phyloP scores from a whole-genome alignment of 2,113 vertebrate genomes.

The Notarius lentiginosus region DNA sequence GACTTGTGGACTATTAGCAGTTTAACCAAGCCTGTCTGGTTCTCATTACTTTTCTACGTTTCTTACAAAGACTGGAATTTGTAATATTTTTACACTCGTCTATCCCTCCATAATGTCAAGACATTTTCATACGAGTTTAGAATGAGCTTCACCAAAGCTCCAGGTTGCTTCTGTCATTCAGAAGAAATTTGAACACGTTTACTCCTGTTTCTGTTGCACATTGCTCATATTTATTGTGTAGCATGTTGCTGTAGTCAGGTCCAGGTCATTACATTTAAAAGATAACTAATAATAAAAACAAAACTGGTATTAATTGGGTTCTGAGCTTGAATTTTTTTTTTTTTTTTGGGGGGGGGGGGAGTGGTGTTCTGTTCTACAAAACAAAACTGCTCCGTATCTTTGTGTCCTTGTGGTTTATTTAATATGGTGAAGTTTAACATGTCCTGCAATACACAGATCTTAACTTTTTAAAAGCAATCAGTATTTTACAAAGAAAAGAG shows the following conservation, averaged over 20 bases:
- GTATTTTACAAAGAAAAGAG: constrained; percentile 50
- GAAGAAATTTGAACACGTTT: background rate
- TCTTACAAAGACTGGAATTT: constrained; percentile 49
- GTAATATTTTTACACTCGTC: constrained; percentile 4
- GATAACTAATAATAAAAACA: constrained; percentile 70
- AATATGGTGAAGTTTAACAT: constrained; percentile 46
- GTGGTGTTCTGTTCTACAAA: background rate
- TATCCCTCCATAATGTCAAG: background rate
- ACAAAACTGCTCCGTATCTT: background rate
- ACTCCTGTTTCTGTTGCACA: constrained; percentile 3
- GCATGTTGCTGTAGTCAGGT: constrained; percentile 54
- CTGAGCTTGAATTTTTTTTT: background rate
- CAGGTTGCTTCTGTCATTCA: background rate
- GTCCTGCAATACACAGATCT: constrained; percentile 43
- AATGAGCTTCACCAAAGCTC: constrained; percentile 21
- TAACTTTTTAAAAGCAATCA: constrained; percentile 45
- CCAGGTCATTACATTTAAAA: constrained; percentile 62
- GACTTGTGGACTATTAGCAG: background rate
- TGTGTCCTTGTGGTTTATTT: constrained; percentile 48
- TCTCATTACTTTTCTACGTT: constrained; percentile 22
- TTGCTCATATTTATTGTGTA: constrained; percentile 73
- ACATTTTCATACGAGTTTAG: background rate
- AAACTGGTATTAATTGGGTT: constrained; percentile 34
- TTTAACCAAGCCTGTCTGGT: background rate
- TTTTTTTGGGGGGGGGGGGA: background rate